A percentile compares a stretch with the other conserved stretches of the same genome.
These are phyloP conservation scores for Hylyphantes graminicola DNA, from an alignment of 1,140 invertebrate genomes.

Conservation along the genomic window DNA sequence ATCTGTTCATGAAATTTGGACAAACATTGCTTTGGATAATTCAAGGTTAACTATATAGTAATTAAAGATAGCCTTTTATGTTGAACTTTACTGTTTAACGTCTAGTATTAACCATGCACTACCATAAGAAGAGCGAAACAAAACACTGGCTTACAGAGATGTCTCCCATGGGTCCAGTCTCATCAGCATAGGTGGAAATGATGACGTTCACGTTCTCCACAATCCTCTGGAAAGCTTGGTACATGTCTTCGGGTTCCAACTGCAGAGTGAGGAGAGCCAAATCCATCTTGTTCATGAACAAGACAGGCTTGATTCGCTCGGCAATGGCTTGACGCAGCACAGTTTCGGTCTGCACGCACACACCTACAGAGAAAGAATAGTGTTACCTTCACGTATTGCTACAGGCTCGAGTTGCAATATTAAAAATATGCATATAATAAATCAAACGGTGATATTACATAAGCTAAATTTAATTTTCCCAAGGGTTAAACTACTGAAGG, in stretches of 20 bases:
- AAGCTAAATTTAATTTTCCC: no score
- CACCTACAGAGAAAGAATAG: constrained; percentile 67
- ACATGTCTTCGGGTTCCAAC: constrained; percentile 88
- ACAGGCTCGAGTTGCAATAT: no score
- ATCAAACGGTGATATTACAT: neutral
- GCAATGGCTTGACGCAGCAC: constrained; percentile 75
- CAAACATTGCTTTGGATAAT: no score
- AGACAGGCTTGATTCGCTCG: constrained; percentile 75
- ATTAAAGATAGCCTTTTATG: no score
- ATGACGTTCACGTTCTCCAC: constrained; percentile 99
- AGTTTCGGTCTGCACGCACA: constrained; percentile 76
- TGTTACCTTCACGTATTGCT: no score
- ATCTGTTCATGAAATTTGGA: no score
- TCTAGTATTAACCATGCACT: no score
- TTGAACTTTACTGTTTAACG: no score
- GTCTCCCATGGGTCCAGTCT: constrained; percentile 98
- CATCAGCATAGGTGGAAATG: constrained; percentile 98
- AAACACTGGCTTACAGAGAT: constrained; percentile 77
- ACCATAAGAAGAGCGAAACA: no score
- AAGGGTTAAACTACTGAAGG: no score
- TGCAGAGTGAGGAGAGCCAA: constrained; percentile 73
- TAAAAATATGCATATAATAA: neutral
- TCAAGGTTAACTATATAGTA: no score
- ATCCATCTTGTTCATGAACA: constrained; percentile 78
- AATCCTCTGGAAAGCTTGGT: constrained; percentile 99